A percentile compares a stretch with the other conserved stretches of the same genome.
These are phyloP conservation scores for Drosophila mauritiana DNA, from an alignment of 1,140 invertebrate genomes.

Conservation along the genomic window DNA sequence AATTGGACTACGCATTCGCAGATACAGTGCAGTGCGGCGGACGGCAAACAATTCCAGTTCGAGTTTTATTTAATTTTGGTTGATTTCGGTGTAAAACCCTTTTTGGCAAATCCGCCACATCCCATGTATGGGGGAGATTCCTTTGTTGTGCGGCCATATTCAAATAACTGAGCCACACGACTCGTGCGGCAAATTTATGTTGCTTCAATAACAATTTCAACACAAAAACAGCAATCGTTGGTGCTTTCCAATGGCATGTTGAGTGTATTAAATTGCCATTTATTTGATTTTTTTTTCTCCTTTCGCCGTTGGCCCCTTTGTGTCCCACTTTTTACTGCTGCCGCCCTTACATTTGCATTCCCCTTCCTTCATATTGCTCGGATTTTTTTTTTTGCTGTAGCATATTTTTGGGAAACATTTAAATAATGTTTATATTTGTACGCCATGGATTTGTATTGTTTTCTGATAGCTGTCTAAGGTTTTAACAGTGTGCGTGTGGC, in stretches of 20 bases:
- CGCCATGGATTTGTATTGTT: constrained; percentile 71
- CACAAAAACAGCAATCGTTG: constrained; percentile 44
- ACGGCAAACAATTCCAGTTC: constrained; percentile 6
- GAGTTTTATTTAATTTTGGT: constrained; percentile 58
- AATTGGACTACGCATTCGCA: constrained; percentile 35
- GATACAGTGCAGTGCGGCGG: background rate
- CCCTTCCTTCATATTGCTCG: background rate
- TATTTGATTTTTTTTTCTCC: constrained; percentile 76
- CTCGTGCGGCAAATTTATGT: constrained; percentile 75
- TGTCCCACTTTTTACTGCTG: constrained; percentile 48
- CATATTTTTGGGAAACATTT: constrained; percentile 74
- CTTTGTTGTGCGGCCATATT: constrained; percentile 47
- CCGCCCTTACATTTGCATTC: constrained; percentile 13
- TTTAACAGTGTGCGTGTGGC: constrained; percentile 14
- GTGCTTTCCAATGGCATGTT: constrained; percentile 65
- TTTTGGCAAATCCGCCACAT: constrained; percentile 38
- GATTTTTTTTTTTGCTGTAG: constrained; percentile 43
- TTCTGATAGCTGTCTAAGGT: constrained; percentile 53
- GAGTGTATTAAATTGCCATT: constrained; percentile 81
- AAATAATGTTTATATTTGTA: constrained; percentile 74
- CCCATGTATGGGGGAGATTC: constrained; percentile 26
- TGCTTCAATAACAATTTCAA: constrained; percentile 78
- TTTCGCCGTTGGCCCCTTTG: constrained; percentile 16
- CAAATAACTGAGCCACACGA: constrained; percentile 67
- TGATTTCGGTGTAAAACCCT: constrained; percentile 42